phyloP scores from a whole-genome alignment of 2,113 vertebrate genomes.

The Periophthalmodon schlosseri region DNA sequence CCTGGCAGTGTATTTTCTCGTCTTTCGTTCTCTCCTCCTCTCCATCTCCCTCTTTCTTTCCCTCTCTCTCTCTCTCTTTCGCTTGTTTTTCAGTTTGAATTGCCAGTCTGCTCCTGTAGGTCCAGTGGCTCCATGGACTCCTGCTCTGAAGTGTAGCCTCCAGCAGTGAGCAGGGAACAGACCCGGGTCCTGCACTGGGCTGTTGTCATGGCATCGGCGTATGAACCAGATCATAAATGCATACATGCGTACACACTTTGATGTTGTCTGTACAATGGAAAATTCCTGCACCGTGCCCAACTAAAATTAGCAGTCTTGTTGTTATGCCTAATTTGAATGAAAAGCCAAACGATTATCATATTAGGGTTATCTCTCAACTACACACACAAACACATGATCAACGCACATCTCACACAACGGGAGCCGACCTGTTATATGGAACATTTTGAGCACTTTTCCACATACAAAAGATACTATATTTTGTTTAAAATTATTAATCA shows the following conservation, averaged over 20 bases:
- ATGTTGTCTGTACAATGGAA: conserved; percentile 22
- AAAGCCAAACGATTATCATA: conserved; percentile 14
- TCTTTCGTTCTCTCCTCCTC: conserved; percentile 5
- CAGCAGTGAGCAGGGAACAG: conserved; percentile 36
- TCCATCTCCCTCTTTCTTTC: conserved; percentile 32
- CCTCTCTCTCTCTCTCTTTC: conserved; percentile 36
- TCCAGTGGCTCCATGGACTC: conserved; percentile 34
- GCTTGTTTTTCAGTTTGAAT: conserved; percentile 40
- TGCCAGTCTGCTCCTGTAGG: conserved; percentile 38
- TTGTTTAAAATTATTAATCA: too few species aligned
- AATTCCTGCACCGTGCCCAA: conserved; percentile 29
- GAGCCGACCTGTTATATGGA: too few species aligned
- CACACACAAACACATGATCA: too few species aligned
- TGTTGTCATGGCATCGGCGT: conserved; percentile 45
- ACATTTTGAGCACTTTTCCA: too few species aligned
- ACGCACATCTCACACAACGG: too few species aligned
- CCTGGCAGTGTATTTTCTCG: conserved; percentile 1
- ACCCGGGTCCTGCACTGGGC: conserved; percentile 22
- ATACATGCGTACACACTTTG: not conserved
- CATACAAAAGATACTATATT: too few species aligned
- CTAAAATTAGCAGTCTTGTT: conserved; percentile 4
- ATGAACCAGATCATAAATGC: conserved; percentile 16
- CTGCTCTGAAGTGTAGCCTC: conserved; percentile 42
- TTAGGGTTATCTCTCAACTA: not conserved
- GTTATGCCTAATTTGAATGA: conserved; percentile 33